Evolutionary conservation across 1,140 invertebrate genomes (phyloP).

Genomic region (Catajapyx aquilonaris): DNA sequence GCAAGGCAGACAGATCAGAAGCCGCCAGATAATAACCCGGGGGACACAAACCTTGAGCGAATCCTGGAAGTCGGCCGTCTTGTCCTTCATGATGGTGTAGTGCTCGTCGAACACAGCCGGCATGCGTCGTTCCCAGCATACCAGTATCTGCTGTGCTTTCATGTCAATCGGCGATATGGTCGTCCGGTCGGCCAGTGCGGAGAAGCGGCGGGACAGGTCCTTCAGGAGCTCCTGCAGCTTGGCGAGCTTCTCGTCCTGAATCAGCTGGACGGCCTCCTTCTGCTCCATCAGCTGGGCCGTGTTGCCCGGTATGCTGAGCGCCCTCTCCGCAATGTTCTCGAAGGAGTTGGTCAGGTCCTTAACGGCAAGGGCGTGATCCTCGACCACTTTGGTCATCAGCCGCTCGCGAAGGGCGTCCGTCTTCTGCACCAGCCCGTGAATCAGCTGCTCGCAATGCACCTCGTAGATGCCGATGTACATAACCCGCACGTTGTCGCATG

Average conservation of each 20-base stretch:
- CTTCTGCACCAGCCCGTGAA: conserved; percentile 40
- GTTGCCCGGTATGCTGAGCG: conserved; percentile 53
- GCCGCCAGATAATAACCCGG: neutral
- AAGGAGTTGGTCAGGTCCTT: conserved; percentile 66
- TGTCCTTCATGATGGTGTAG: conserved; percentile 51
- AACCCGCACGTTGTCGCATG: no score
- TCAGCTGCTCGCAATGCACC: conserved; percentile 59
- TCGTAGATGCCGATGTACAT: no score
- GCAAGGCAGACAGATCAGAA: neutral
- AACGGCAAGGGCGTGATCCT: conserved; percentile 34
- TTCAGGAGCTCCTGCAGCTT: conserved; percentile 41
- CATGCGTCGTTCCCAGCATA: conserved; percentile 66
- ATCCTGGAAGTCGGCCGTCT: conserved; percentile 71
- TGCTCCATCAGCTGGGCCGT: conserved; percentile 69
- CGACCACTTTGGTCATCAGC: conserved; percentile 46
- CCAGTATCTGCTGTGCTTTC: conserved; percentile 64
- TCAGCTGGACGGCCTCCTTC: conserved; percentile 49
- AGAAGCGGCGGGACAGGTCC: conserved; percentile 19
- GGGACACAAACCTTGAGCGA: conserved; percentile 32
- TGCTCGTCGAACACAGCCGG: conserved; percentile 61
- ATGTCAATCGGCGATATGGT: conserved; percentile 58
- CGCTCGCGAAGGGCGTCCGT: conserved; percentile 45
- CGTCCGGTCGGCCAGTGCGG: conserved; percentile 60
- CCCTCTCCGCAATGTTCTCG: conserved; percentile 52
- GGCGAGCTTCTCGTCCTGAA: conserved; percentile 43